Evolutionary conservation across 2,888 invertebrate species (phyloP).

Genomic region (Malthinus seriepunctatus): DNA sequence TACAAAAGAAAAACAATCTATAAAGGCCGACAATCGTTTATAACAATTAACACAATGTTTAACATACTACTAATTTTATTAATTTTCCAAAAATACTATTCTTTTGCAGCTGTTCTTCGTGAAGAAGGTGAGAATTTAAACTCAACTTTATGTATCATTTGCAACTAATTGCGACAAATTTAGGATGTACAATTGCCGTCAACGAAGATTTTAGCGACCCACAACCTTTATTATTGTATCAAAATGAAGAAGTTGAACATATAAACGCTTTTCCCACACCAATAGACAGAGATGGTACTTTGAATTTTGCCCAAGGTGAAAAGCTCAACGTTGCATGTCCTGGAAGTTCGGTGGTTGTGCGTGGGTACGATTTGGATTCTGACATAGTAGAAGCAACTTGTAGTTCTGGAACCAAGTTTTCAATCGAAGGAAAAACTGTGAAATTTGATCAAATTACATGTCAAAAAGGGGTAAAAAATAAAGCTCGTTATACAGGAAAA

Average conservation of each 20-base stretch:
- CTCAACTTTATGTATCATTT: neutral
- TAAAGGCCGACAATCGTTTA: too few species aligned
- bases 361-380: constrained; percentile 6
- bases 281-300: constrained; percentile 26
- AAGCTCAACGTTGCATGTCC: constrained; percentile 34
- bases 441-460: constrained; percentile 55
- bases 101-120: neutral
- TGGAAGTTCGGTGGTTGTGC: constrained; percentile 28
- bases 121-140: neutral
- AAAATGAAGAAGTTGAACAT: constrained; percentile 36
- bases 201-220: constrained; percentile 60
- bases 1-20: too few species aligned
- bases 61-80: too few species aligned
- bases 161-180: neutral
- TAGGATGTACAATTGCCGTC: constrained; percentile 54
- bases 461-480: constrained; percentile 49
- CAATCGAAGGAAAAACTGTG: constrained; percentile 24
- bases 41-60: too few species aligned
- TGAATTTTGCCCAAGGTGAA: constrained; percentile 29
- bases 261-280: constrained; percentile 36
- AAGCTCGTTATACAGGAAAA: constrained; percentile 52
- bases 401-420: constrained; percentile 31
- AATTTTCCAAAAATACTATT: too few species aligned
- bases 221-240: constrained; percentile 62
- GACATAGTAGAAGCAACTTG: constrained; percentile 31